These are phyloP conservation scores for Spongilla lacustris DNA, from an alignment of 37 sponge, comb jelly and placozoan species.

Conservation along the genomic window DNA sequence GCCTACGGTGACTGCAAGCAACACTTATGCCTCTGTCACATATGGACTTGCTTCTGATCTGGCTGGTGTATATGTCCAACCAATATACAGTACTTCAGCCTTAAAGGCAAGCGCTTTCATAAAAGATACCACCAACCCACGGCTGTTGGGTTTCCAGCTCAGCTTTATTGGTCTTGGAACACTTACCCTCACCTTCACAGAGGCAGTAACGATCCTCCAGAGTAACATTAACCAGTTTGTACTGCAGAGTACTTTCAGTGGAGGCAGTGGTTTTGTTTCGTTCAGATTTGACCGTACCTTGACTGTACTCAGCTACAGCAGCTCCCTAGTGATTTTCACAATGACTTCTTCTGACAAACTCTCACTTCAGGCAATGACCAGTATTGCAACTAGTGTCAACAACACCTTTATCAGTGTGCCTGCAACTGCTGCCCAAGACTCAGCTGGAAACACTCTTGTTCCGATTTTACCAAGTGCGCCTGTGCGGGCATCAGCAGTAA, in stretches of 20 bases:
- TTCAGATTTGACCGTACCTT: conserved; percentile 26
- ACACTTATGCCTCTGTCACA: conserved; percentile 66
- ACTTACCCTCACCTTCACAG: conserved; percentile 85
- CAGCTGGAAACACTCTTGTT: conserved; percentile 48
- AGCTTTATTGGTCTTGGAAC: conserved; percentile 74
- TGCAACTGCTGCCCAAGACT: conserved; percentile 63
- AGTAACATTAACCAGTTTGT: conserved; percentile 46
- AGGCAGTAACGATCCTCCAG: conserved; percentile 62
- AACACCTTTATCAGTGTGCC: conserved; percentile 83
- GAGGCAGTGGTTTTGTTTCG: not conserved
- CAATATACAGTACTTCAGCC: conserved; percentile 35
- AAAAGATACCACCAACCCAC: conserved; percentile 51
- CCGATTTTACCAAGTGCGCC: conserved; percentile 50
- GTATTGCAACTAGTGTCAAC: conserved; percentile 66
- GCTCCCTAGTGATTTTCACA: not conserved
- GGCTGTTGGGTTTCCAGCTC: conserved; percentile 70
- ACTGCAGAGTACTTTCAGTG: conserved; percentile 56
- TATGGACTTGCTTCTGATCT: conserved; percentile 73
- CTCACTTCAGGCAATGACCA: conserved; percentile 60
- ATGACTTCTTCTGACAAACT: conserved; percentile 67
- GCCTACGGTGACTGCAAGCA: conserved; percentile 36
- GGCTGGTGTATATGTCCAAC: conserved; percentile 48
- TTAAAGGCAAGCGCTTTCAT: conserved; percentile 52
- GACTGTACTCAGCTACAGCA: conserved; percentile 56
- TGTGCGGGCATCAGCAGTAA: conserved; percentile 64